Base-by-base conservation (phyloP, 2,113 vertebrate species). In the Stegostoma tigrinum region DNA sequence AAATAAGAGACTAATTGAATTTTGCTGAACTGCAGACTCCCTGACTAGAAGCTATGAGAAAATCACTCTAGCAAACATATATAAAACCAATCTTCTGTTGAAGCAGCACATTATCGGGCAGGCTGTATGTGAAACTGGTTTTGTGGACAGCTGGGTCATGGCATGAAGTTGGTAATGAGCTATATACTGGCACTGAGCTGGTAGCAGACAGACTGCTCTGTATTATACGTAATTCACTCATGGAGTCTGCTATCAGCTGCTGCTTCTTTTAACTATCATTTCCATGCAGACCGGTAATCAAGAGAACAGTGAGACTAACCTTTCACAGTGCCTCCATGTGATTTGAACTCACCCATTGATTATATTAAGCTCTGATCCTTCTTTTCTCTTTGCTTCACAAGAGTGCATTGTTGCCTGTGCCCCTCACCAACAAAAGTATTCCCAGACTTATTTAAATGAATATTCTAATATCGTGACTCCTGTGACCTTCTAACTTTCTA, bases 401-500 rank as follows among this genome's bases (percentile, higher is more conserved):
- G 68, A 95, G 94, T 67, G 94, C 42, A 95, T 95, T 95, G 94
- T 94, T 27, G 5, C 67, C 70, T 68, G 42, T 19, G 67, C 68
- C 52, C 93, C 48, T 75, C 94, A 5, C 45, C 67, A 95, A 95
- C 94, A 95, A 95, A 95, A 95, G 94, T 95, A 95, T 48, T 70
- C 68, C 27, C 87, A 90, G 87, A 90, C 87, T 90, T 90, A 90
- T 90, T 70, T 34, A 95, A 95, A 95, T 75, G 52, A 75, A 95
- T 95, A 95, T 95, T 95, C 94, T 72, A 72, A 95, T 72, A 94
- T 42, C 42, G 68, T 72, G 68, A 95, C 42, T 42, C 94, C 21
- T 83, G 12, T 95, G 94, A 95, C 94, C 87, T 90, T 94, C 93
- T 75, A 95, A 72, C 94, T 95, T 95, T 95, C 94, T 95, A 95